phyloP scores from a whole-genome alignment of 2,888 invertebrate genomes.

The Synanthedon andrenaeformis region DNA sequence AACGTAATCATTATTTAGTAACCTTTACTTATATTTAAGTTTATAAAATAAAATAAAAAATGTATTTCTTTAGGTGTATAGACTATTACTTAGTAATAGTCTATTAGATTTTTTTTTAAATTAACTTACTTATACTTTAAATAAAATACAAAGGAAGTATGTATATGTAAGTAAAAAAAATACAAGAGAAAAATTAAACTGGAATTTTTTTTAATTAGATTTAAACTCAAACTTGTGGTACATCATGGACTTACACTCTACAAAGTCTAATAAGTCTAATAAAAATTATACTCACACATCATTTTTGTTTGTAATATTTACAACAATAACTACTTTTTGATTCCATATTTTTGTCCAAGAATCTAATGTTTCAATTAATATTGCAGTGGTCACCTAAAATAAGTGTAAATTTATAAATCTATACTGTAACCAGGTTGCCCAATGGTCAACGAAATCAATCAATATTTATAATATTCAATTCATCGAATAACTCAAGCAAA shows the following conservation, averaged over 20 bases:
- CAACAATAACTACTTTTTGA: constrained; percentile 33
- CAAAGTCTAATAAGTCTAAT: background rate
- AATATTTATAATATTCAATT: no score
- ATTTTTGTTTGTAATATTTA: constrained; percentile 27
- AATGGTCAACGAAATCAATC: no score
- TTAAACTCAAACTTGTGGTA: no score
- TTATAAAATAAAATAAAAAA: background rate
- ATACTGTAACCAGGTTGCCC: background rate
- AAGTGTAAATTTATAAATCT: background rate
- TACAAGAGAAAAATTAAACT: background rate
- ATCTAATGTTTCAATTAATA: constrained; percentile 22
- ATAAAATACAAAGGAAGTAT: no score
- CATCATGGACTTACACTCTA: no score
- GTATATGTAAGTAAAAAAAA: no score
- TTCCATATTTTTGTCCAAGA: constrained; percentile 44
- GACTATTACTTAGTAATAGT: no score
- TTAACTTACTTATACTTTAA: no score
- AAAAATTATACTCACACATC: constrained; percentile 30
- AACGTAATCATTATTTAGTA: background rate
- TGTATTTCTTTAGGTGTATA: background rate
- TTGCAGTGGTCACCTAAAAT: constrained; percentile 29
- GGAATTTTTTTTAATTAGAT: background rate
- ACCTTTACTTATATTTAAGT: no score
- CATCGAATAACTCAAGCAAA: no score
- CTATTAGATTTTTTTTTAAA: no score